Evolutionary conservation across 2,888 invertebrate species (phyloP), one percentile per base, ranked within the genome.

Genomic region (Lypha dubia): DNA sequence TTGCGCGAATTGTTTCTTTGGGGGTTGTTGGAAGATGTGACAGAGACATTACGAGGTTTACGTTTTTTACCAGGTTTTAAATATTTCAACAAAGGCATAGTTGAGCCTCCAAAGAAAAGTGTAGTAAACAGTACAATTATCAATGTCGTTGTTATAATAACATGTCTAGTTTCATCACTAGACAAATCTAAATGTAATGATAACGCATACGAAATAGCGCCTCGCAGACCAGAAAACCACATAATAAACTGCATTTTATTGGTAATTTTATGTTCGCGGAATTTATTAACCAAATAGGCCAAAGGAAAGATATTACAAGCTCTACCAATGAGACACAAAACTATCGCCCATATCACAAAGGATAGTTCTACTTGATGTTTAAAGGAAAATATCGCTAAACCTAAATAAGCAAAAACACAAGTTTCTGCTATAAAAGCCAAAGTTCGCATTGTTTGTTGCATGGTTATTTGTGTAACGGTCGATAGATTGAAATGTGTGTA

Each of bases 161-260:
- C 98, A 90, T 98, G 97, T 7, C 98, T 94, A 0, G 98, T 98
- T 93, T 99, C 98, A 90, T 97, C 96, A 68, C 90, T 92, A 68
- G 97, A 97, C 88, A 98, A 96, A 88, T 98, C 97, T 89, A 99
- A 94, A 93, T 99, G 99, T 73, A 99, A 94, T 0, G 98, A 98
- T 22, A 99, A 93, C 1, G 99, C 99, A 93, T 99, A 99, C 0
- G 99, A 99, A 91, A 99, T 98, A 9, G 99, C 99, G 46, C 99
- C 99, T 77, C 99, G 94, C 85, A 99, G 93, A 60, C 99, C 97
- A 91, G 98, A 98, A 92, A 99, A 99, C 99, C 99, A 99, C 99
- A 99, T 99, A 83, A 99, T 98, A 90, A 99, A 98, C 95, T 98
- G 98, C 98, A 98, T 99, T 93, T 98, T 98, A 91, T 96, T 96